These are phyloP conservation scores for Neomonachus schauinslandi DNA, from an alignment of 2,113 vertebrate species.

Conservation along the genomic window DNA sequence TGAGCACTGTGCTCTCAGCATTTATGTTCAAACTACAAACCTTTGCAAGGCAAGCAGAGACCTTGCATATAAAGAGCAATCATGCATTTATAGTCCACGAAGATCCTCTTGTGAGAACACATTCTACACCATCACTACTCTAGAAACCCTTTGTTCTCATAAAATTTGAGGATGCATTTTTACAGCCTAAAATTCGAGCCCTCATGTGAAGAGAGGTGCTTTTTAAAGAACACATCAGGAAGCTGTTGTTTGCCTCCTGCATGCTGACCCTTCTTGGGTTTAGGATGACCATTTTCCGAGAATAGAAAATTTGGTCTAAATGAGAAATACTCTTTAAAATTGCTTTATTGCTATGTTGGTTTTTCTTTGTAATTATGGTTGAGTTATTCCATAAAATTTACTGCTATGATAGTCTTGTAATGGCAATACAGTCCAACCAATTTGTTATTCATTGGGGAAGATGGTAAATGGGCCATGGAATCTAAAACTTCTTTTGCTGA, in stretches of 20 bases:
- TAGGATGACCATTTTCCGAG: constrained; percentile 41
- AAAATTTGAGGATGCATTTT: constrained; percentile 26
- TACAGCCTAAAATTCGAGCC: constrained; percentile 14
- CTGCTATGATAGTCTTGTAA: constrained; percentile 50
- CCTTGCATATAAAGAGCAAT: neutral
- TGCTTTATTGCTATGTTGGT: constrained; percentile 71
- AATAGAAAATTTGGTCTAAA: constrained; percentile 73
- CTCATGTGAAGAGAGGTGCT: neutral
- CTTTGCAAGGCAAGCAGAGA: neutral
- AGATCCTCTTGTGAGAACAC: neutral
- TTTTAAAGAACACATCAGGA: constrained; percentile 50
- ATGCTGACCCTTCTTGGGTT: constrained; percentile 60
- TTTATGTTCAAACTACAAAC: neutral
- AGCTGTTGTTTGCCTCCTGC: neutral
- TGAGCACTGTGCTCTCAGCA: neutral
- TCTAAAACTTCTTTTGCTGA: constrained; percentile 55
- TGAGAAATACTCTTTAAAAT: constrained; percentile 73
- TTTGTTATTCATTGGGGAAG: constrained; percentile 67
- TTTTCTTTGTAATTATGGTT: constrained; percentile 80
- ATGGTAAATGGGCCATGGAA: constrained; percentile 45
- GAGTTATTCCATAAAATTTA: constrained; percentile 74
- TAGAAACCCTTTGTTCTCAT: neutral
- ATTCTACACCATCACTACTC: neutral
- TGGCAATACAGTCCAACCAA: constrained; percentile 55
- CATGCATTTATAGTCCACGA: neutral